Evolutionary conservation across 1,140 invertebrate genomes (phyloP).

Genomic region (Calephelis virginiensis): DNA sequence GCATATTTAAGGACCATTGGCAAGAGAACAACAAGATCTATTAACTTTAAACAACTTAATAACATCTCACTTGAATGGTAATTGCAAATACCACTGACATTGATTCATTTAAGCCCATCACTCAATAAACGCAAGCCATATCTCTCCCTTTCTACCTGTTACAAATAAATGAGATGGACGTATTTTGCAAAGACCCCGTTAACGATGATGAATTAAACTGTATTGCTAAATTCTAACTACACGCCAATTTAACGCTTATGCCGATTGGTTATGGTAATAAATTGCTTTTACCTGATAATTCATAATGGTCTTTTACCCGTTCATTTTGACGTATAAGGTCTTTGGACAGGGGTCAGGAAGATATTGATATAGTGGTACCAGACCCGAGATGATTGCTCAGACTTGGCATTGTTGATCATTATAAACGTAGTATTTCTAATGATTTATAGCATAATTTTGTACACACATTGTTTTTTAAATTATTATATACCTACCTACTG

Average conservation of each 20-base stretch:
- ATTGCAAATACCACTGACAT: conserved; percentile 11
- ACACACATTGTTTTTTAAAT: no score
- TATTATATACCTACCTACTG: no score
- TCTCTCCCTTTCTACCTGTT: conserved; percentile 4
- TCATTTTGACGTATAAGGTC: not conserved
- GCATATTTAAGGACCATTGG: no score
- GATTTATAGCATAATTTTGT: no score
- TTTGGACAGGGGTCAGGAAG: not conserved
- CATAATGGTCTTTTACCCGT: not conserved
- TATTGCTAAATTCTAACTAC: conserved; percentile 28
- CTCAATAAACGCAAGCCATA: not conserved
- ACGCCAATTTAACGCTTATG: conserved; percentile 28
- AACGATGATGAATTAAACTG: conserved; percentile 35
- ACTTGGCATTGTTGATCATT: not conserved
- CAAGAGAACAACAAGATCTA: not conserved
- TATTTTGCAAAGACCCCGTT: conserved; percentile 34
- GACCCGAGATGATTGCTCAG: conserved; percentile 1
- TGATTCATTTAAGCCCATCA: conserved; percentile 8
- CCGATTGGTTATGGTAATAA: conserved; percentile 25
- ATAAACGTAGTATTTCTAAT: not conserved
- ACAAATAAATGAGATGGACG: conserved; percentile 30
- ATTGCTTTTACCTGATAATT: conserved; percentile 16
- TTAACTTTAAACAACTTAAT: conserved; percentile 13
- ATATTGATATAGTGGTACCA: conserved; percentile 15
- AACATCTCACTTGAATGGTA: conserved; percentile 14